phyloP scores from a whole-genome alignment of 1,140 invertebrate species.

The Berghia stephanieae region DNA sequence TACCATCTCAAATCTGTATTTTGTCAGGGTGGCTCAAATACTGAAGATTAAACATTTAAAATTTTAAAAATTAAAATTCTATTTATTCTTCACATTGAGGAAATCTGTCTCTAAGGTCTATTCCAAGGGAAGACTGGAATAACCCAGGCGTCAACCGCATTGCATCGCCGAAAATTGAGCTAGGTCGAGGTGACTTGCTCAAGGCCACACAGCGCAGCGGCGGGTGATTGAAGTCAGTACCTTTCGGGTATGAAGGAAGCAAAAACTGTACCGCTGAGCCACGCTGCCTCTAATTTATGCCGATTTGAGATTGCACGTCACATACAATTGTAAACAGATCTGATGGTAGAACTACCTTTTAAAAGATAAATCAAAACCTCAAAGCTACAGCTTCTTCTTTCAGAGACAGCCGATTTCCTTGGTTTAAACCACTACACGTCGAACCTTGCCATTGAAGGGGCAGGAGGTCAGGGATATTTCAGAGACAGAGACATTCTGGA shows the following conservation, averaged over 20 bases:
- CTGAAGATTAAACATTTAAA: not conserved
- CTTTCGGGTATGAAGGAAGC: not conserved
- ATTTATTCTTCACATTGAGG: not conserved
- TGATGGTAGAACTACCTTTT: no score
- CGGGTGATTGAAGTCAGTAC: no score
- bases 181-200: no score
- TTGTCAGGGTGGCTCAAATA: no score
- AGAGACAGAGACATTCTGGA: slow-evolving; percentile 24
- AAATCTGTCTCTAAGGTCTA: no score
- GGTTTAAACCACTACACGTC: slow-evolving; percentile 62
- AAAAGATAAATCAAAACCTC: no score
- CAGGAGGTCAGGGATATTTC: slow-evolving; percentile 23
- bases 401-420: slow-evolving; percentile 60
- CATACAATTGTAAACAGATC: not conserved
- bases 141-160: no score
- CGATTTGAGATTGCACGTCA: not conserved
- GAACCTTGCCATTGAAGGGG: slow-evolving; percentile 31
- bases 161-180: no score
- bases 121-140: no score
- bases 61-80: not conserved
- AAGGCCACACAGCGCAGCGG: no score
- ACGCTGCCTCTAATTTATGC: not conserved
- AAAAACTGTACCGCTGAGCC: not conserved
- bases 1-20: no score
- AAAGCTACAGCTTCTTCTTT: slow-evolving; percentile 12